Conservation (phyloP, 2,888 invertebrate species). For the Ennomos erosarius region DNA sequence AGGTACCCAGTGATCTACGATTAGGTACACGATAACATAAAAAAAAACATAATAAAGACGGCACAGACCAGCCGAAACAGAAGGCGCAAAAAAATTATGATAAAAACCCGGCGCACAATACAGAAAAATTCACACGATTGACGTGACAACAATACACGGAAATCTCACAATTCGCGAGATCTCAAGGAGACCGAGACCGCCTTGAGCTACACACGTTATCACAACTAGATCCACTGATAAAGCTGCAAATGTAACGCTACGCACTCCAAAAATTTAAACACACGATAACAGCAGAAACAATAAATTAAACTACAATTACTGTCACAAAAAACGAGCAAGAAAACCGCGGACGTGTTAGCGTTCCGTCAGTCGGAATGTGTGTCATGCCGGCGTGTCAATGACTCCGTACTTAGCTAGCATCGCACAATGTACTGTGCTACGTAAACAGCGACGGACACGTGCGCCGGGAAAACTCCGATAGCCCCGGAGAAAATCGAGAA, state of each 20-base stretch:
- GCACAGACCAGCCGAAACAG: conserved; percentile 15
- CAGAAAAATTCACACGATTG: conserved; percentile 33
- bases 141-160: conserved; percentile 40
- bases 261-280: conserved; percentile 40
- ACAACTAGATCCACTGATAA: conserved; percentile 53
- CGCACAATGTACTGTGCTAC: conserved; percentile 58
- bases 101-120: conserved; percentile 24
- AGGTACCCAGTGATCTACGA: too few relatives aligned
- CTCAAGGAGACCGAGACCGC: conserved; percentile 50
- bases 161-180: conserved; percentile 51
- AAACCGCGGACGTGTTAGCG: conserved; percentile 66
- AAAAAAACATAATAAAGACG: conserved; percentile 4
- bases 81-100: conserved; percentile 20
- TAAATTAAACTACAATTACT: conserved; percentile 54
- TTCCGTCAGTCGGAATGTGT: conserved; percentile 80
- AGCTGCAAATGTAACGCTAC: conserved; percentile 48
- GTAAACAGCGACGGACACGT: conserved; percentile 78
- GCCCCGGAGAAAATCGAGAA: conserved; percentile 52
- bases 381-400: conserved; percentile 82
- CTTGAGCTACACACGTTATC: conserved; percentile 57
- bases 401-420: conserved; percentile 63
- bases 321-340: conserved; percentile 58
- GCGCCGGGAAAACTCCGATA: conserved; percentile 60
- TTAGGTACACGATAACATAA: background rate
- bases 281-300: conserved; percentile 58